Base-by-base conservation (phyloP, 2,888 invertebrate genomes). In the Pachycephus smyrnensis region DNA sequence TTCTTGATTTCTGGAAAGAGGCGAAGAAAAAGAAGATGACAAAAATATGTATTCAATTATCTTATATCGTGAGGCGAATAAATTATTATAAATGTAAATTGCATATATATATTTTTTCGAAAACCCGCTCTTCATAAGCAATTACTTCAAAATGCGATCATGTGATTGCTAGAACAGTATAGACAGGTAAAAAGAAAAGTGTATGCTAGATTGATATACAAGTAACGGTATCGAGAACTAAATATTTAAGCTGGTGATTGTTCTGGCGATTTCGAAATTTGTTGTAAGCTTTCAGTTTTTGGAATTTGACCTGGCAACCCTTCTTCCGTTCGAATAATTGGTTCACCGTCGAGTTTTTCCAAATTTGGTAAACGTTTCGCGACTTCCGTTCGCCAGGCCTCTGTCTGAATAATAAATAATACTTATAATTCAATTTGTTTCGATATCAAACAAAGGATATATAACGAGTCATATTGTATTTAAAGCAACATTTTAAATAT, bases 321-420 rank as follows among this genome's bases (percentile, higher is more conserved):
- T n/a, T 89, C 90, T 75, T 90, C 91, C 1, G 90, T 94, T 12
- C 95, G 90, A 55, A 97, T 92, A 0, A 97, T 95, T 0, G 96
- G 96, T 86, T 96, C 96, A 0, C 97, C 97, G 86, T 97, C 97
- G 32, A 97, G 91, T 90, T 97, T 97, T 90, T 95, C 95, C 76
- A 98, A 89, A 90, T 94, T 93, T 76, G 96, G 96, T 30, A 97
- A 91, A 73, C 96, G 93, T 81, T 94, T 93, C 0, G 95, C 94
- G 0, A 95, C 96, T 88, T 97, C 97, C 0, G 93, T 89, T 30
- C 94, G 93, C 95, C 96, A 97, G 0, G 93, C 92, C 6, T 94
- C 94, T 76, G 95, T 93, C 86, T 96, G 94, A 79, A 69, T 37
- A 68, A 40, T n/a, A 73, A 75, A 76, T 37, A 35, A 0, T 15